These are phyloP conservation scores for Scaptomyza tumidula DNA, from an alignment of 2,888 invertebrate genomes.

Conservation along the genomic window DNA sequence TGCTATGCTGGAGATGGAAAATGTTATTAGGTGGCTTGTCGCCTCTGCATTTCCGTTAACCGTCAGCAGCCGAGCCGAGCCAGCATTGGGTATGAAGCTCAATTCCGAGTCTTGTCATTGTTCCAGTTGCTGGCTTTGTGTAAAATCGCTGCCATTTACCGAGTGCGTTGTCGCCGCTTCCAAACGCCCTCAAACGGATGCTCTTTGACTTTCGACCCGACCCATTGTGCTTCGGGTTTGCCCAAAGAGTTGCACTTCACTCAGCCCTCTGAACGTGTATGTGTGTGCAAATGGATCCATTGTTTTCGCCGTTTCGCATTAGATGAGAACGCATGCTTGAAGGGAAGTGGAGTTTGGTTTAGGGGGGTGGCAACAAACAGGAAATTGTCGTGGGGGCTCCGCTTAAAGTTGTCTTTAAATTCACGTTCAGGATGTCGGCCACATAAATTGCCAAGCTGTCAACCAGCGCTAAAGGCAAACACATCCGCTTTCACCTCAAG, in stretches of 20 bases:
- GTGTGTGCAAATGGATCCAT: conserved; percentile 71
- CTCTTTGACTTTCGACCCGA: conserved; percentile 73
- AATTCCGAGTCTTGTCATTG: conserved; percentile 45
- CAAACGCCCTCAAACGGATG: conserved; percentile 66
- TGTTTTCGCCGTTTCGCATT: conserved; percentile 62
- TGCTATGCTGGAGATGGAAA: conserved; percentile 38
- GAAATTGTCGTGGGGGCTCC: conserved; percentile 49
- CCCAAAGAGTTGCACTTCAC: conserved; percentile 67
- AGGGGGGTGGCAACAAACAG: conserved; percentile 47
- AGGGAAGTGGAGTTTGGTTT: conserved; percentile 9
- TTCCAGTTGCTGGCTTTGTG: conserved; percentile 63
- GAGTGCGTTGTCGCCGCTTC: conserved; percentile 45
- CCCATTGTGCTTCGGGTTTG: conserved; percentile 47
- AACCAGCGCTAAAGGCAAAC: conserved; percentile 70
- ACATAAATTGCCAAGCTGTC: conserved; percentile 72
- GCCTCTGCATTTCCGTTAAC: conserved; percentile 67
- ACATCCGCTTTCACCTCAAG: conserved; percentile 51
- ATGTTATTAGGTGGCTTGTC: conserved; percentile 78
- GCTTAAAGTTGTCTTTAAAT: conserved; percentile 60
- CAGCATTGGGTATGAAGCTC: conserved; percentile 11
- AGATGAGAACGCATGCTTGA: conserved; percentile 26
- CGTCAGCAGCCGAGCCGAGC: conserved; percentile 12
- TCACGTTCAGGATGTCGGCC: conserved; percentile 50
- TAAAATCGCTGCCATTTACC: conserved; percentile 64
- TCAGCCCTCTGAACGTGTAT: conserved; percentile 14